phyloP scores from a whole-genome alignment of 2,113 vertebrate species.

The Spheniscus mendiculus region DNA sequence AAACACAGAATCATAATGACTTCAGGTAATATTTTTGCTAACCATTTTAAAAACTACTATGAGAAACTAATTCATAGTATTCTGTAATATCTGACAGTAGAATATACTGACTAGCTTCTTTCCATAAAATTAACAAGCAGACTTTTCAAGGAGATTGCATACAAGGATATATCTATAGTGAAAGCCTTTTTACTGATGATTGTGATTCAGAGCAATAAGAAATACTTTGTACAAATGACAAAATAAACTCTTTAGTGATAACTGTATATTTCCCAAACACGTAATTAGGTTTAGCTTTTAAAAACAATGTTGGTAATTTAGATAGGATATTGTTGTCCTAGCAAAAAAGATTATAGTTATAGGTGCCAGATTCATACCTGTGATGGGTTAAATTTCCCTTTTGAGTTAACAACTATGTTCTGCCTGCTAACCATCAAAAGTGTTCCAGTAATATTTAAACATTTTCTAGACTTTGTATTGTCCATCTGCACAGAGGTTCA shows the following conservation, averaged over 20 bases:
- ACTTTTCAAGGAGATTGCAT: background rate
- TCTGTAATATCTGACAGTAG: background rate
- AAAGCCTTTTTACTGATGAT: background rate
- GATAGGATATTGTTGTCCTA: background rate
- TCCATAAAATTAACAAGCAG: background rate
- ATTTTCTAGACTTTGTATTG: background rate
- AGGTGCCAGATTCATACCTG: background rate
- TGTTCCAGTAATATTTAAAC: background rate
- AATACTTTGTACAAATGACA: background rate
- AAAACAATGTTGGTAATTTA: background rate
- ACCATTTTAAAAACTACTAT: background rate
- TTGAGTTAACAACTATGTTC: background rate
- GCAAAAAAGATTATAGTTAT: background rate
- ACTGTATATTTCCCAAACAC: background rate
- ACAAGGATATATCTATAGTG: background rate
- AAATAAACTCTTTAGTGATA: background rate
- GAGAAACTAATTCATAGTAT: background rate
- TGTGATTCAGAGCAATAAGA: background rate
- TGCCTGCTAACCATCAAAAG: background rate
- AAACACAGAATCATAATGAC: background rate
- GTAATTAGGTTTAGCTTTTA: background rate
- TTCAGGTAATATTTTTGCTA: background rate
- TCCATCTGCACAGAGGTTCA: background rate
- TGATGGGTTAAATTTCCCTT: background rate
- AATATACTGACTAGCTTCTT: background rate